Conservation (phyloP, 2,113 vertebrate species). For the Panthera uncia region DNA sequence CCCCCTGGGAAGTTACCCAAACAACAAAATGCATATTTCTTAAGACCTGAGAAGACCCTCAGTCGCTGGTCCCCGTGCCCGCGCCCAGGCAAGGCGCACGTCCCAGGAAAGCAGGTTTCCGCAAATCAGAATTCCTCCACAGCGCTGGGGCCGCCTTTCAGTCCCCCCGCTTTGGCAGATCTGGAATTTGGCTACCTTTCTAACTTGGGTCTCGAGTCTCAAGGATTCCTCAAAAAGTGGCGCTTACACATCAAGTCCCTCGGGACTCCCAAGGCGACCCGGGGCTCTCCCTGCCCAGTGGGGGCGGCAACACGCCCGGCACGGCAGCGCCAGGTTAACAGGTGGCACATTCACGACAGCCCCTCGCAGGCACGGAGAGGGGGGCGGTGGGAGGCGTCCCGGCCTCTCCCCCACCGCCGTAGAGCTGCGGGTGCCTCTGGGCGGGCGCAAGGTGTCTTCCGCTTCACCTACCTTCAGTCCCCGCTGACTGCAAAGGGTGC, state of each 20-base stretch:
- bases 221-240: constrained; percentile 4
- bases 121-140: background rate
- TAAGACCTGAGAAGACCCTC: background rate
- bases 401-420: background rate
- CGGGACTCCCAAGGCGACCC: background rate
- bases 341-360: constrained; percentile 60
- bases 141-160: background rate
- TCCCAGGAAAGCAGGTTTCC: background rate
- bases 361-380: background rate
- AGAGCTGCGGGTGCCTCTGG: background rate
- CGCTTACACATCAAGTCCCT: constrained; percentile 34
- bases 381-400: background rate
- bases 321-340: constrained; percentile 56
- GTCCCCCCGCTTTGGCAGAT: background rate
- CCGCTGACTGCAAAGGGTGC: constrained; percentile 65
- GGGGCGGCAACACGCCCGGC: background rate
- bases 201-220: background rate
- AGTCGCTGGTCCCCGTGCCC: background rate
- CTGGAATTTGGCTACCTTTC: background rate
- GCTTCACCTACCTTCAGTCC: constrained; percentile 82
- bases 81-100: background rate
- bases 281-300: background rate
- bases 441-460: background rate
- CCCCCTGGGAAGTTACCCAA: constrained; percentile 1
- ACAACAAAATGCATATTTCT: background rate